phyloP scores from a whole-genome alignment of 2,797 vertebrate species.

The Carduelis carduelis region DNA sequence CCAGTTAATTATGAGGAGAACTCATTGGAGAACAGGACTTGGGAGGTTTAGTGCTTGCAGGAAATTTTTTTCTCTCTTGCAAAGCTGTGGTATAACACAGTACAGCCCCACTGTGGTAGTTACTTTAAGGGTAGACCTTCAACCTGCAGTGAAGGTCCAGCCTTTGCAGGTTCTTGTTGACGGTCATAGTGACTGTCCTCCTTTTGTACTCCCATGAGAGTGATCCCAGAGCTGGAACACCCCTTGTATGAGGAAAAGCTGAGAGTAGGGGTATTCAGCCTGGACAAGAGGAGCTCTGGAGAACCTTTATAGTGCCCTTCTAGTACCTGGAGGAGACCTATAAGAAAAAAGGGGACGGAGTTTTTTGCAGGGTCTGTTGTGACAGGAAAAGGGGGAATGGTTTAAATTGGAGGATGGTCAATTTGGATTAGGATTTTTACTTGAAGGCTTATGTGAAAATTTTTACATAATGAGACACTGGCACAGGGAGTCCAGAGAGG shows the following conservation, averaged over 20 bases:
- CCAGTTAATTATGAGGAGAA: not conserved
- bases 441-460: accelerated
- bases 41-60: not conserved
- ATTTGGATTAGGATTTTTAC: not conserved
- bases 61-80: not conserved
- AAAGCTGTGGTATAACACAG: not conserved
- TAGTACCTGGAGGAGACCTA: not conserved
- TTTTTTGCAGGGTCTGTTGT: not conserved
- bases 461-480: not conserved
- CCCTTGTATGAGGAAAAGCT: not conserved
- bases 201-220: not conserved
- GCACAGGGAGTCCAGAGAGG: not conserved
- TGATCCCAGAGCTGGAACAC: not conserved
- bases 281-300: not conserved
- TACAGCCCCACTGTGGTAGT: not conserved
- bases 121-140: not conserved
- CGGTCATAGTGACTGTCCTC: not conserved
- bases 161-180: not conserved
- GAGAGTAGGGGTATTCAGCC: not conserved
- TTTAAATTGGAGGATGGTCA: accelerated
- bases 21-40: not conserved
- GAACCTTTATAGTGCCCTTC: no score
- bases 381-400: not conserved
- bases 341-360: no score
- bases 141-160: not conserved